Evolutionary conservation across 2,113 vertebrate species (phyloP), one percentile per base, ranked within the genome.

Genomic region (Tupaia chinensis): DNA sequence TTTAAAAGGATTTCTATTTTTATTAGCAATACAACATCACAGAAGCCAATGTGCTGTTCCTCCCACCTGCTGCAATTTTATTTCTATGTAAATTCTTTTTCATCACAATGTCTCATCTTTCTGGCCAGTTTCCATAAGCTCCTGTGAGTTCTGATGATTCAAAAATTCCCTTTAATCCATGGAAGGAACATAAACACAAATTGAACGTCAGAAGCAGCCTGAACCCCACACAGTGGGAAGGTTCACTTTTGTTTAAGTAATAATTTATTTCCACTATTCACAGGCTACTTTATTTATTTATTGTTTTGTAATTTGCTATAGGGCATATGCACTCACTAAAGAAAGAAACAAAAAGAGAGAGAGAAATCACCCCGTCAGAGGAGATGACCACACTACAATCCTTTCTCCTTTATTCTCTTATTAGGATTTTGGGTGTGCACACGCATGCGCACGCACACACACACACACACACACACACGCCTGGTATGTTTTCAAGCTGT

Each of bases 81-180:
- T 92, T 93, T 91, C 29, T 60, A 44, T 82, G 53, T n/a, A 66
- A 96, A 82, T 91, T 69, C 27, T 91, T 93, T 95, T 94, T 93
- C 54, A 88, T 82, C 91, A 89, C 16, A 92, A 11, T 82, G 11
- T 27, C 54, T 93, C 61, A 81, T 81, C 19, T 89, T 82, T 91
- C 29, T 85, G 86, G 19, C 69, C 29, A 68, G 22, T 86, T 93
- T 91, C 66, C 63, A 93, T n/a, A 17, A 78, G 29, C 6, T 88
- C n/a, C 44, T 94, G 5, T 92, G 77, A 93, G 44, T 95, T 89
- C 44, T 83, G 56, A 83, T 88, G 73, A 91, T 79, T 94, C 60
- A 83, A 89, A 87, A 60, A 2, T 84, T 94, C 12, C 29, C 12
- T 66, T 44, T 7, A 91, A 79, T 60, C 25, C 72, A 65, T 80